phyloP scores from a whole-genome alignment of 2,797 vertebrate genomes.

The Takifugu rubripes region DNA sequence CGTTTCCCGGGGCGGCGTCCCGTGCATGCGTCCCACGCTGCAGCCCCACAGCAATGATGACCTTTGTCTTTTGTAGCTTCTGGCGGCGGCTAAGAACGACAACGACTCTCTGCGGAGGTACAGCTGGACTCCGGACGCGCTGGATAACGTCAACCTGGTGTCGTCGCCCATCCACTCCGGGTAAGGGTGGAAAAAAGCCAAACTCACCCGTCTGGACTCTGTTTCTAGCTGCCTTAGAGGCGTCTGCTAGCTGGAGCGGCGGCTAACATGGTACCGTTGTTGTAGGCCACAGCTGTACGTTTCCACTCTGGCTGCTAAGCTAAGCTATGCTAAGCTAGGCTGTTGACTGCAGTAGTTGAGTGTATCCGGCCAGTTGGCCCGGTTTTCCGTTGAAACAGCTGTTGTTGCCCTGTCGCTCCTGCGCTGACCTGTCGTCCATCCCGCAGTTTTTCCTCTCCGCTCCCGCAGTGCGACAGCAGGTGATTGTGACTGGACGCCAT shows the following conservation, averaged over 20 bases:
- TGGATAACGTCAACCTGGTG: slow-evolving; percentile 95
- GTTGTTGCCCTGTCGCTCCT: slow-evolving; percentile 84
- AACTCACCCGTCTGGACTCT: slow-evolving; percentile 18
- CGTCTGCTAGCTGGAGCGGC: no score
- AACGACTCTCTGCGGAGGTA: slow-evolving; percentile 91
- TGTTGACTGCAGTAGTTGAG: neutral
- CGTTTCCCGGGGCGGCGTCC: no score
- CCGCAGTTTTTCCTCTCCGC: slow-evolving; percentile 96
- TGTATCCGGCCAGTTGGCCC: no score
- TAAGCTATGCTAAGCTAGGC: neutral
- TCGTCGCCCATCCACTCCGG: slow-evolving; percentile 97
- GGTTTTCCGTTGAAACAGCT: slow-evolving; percentile 28
- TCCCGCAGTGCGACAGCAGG: slow-evolving; percentile 98
- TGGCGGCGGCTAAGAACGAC: slow-evolving; percentile 88
- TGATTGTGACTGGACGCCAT: slow-evolving; percentile 78
- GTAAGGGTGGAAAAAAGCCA: slow-evolving; percentile 71
- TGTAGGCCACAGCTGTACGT: no score
- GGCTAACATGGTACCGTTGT: no score
- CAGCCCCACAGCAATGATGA: no score
- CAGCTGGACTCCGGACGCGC: slow-evolving; percentile 91
- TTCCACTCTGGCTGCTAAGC: neutral
- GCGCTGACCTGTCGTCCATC: slow-evolving; percentile 80
- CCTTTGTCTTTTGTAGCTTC: slow-evolving; percentile 75
- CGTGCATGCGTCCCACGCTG: no score
- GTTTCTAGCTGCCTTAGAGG: no score